A percentile compares a stretch with the other conserved stretches of the same genome.
Evolutionary conservation across 2,888 invertebrate genomes (phyloP).

Genomic region (Hanleya hanleyi): DNA sequence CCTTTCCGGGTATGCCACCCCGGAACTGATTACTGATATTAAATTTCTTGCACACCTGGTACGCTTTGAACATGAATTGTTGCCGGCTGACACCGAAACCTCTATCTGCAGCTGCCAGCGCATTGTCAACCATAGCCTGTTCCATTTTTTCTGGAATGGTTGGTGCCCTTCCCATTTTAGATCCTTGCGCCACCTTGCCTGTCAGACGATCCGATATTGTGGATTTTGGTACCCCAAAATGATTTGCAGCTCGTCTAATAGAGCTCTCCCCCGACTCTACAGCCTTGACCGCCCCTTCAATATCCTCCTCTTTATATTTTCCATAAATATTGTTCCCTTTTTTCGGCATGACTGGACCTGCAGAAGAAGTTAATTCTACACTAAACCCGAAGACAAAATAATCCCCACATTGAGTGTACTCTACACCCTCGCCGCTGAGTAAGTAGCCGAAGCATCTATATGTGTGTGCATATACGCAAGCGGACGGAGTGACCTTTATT

Average conservation of each 20-base stretch:
- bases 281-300: slow-evolving; percentile 24
- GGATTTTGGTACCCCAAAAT: slow-evolving; percentile 25
- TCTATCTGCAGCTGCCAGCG: slow-evolving; percentile 20
- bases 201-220: slow-evolving; percentile 29
- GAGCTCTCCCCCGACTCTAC: slow-evolving; percentile 27
- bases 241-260: slow-evolving; percentile 17
- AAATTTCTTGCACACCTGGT: slow-evolving; percentile 12
- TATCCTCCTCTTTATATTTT: slow-evolving; percentile 16
- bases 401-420: too few relatives aligned
- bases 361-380: too few relatives aligned
- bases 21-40: slow-evolving; percentile 25
- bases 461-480: too few relatives aligned
- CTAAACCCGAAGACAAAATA: too few relatives aligned
- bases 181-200: slow-evolving; percentile 16
- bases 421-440: too few relatives aligned
- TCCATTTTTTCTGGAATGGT: slow-evolving; percentile 29
- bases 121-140: slow-evolving; percentile 13
- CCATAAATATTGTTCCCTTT: not conserved
- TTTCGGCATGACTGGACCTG: too few relatives aligned
- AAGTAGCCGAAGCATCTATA: too few relatives aligned
- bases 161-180: slow-evolving; percentile 21
- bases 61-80: slow-evolving; percentile 22
- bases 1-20: slow-evolving; percentile 35
- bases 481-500: too few relatives aligned
- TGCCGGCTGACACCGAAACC: slow-evolving; percentile 35